phyloP scores from a whole-genome alignment of 2,113 vertebrate species.

The Tachycineta bicolor region DNA sequence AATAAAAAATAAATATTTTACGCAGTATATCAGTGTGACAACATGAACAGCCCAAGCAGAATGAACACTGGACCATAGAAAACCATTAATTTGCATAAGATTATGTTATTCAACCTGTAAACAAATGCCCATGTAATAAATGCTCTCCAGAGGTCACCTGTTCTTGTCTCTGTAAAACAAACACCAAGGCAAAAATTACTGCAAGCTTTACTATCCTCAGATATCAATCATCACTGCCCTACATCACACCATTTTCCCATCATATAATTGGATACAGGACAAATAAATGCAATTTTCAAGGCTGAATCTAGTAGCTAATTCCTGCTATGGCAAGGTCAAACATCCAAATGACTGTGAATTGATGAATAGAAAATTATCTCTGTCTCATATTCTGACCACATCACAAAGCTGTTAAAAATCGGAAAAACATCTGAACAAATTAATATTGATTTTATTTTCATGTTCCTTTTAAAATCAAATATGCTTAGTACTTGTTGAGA shows the following conservation, averaged over 20 bases:
- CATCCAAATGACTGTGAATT: neutral
- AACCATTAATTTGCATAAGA: neutral
- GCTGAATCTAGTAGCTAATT: neutral
- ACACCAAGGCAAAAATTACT: neutral
- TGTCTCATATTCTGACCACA: neutral
- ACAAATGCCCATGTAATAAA: neutral
- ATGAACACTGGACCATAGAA: neutral
- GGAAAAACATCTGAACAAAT: neutral
- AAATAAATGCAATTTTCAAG: neutral
- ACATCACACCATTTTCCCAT: neutral
- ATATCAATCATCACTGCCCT: neutral
- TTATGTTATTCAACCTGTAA: neutral
- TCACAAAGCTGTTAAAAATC: neutral
- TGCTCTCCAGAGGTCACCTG: neutral
- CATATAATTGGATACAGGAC: neutral
- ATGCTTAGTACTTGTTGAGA: neutral
- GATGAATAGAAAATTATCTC: neutral
- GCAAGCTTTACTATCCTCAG: neutral
- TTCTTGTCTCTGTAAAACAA: neutral
- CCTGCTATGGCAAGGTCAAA: neutral
- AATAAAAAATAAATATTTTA: no score
- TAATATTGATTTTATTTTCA: conserved; percentile 9
- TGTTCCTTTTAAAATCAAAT: neutral
- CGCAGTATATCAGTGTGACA: neutral
- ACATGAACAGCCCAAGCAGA: neutral